Conservation (phyloP, 2,888 invertebrate genomes). For the Drosophila pegasa region DNA sequence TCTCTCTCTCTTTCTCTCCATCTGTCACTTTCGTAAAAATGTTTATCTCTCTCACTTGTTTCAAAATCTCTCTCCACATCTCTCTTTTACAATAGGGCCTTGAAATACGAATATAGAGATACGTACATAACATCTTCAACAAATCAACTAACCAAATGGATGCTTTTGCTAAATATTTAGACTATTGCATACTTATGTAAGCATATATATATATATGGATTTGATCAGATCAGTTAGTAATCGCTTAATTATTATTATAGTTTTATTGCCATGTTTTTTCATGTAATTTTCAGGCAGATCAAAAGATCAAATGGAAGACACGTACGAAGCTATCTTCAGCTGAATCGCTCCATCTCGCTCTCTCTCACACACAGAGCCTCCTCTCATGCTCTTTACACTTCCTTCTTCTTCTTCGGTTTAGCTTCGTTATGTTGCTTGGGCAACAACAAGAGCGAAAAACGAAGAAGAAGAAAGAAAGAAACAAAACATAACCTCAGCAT, state of each 20-base stretch:
- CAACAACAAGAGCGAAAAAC: slow-evolving; percentile 42
- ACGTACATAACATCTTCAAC: neutral
- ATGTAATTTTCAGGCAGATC: slow-evolving; percentile 1
- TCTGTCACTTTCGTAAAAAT: neutral
- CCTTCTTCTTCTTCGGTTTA: slow-evolving; percentile 14
- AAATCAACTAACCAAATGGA: neutral
- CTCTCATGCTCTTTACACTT: slow-evolving; percentile 7
- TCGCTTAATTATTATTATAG: slow-evolving; percentile 1
- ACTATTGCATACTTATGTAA: too few species aligned
- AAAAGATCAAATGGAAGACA: slow-evolving; percentile 6
- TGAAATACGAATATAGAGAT: neutral
- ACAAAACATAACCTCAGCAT: slow-evolving; percentile 53
- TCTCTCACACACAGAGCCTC: neutral
- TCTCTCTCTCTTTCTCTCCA: neutral
- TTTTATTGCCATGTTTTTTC: slow-evolving; percentile 1
- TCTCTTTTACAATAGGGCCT: too few species aligned
- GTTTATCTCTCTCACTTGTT: neutral
- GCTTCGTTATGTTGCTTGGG: slow-evolving; percentile 35
- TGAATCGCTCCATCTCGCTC: neutral
- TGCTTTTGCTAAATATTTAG: neutral
- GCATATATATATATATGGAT: too few species aligned
- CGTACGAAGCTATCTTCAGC: neutral
- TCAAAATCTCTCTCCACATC: too few species aligned
- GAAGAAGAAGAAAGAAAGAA: neutral
- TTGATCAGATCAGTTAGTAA: neutral